These are phyloP conservation scores for Hylyphantes graminicola DNA, from an alignment of 1,140 invertebrate species.

Conservation along the genomic window DNA sequence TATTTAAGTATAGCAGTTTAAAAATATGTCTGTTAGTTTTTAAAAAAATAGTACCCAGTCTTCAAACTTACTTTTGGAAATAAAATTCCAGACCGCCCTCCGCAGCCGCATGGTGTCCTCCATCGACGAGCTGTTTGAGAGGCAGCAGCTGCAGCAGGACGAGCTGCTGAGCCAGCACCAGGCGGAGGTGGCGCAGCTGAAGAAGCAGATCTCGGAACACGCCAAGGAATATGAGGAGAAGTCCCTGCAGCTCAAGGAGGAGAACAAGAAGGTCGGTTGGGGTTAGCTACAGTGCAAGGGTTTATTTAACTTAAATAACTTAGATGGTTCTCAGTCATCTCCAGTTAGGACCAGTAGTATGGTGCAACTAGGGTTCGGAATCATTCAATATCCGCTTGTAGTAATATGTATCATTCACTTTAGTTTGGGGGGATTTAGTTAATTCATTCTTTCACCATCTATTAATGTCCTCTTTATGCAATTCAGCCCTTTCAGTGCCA, in stretches of 20 bases:
- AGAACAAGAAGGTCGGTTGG: slow-evolving; percentile 22
- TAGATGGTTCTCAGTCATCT: neutral
- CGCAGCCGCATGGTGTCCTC: slow-evolving; percentile 19
- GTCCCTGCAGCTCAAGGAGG: neutral
- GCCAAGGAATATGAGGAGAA: slow-evolving; percentile 46
- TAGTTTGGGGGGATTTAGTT: too few relatives aligned
- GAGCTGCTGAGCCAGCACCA: slow-evolving; percentile 33
- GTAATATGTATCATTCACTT: too few relatives aligned
- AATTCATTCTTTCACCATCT: too few relatives aligned
- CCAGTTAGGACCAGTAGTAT: too few relatives aligned
- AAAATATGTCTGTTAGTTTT: too few relatives aligned
- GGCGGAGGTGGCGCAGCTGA: slow-evolving; percentile 24
- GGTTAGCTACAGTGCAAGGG: neutral
- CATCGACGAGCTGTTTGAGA: slow-evolving; percentile 42
- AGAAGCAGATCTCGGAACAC: slow-evolving; percentile 16
- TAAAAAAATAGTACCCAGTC: too few relatives aligned
- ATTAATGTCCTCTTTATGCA: too few relatives aligned
- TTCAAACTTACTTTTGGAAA: neutral
- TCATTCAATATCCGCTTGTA: too few relatives aligned
- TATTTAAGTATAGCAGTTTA: too few relatives aligned
- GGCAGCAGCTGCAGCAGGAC: slow-evolving; percentile 38
- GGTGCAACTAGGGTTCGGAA: too few relatives aligned
- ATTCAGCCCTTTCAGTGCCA: too few relatives aligned
- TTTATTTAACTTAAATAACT: too few relatives aligned
- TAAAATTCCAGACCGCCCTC: slow-evolving; percentile 15